Evolutionary conservation across 2,113 vertebrate genomes (phyloP), one percentile per base, ranked within the genome.

Genomic region (Malurus cyaneus): DNA sequence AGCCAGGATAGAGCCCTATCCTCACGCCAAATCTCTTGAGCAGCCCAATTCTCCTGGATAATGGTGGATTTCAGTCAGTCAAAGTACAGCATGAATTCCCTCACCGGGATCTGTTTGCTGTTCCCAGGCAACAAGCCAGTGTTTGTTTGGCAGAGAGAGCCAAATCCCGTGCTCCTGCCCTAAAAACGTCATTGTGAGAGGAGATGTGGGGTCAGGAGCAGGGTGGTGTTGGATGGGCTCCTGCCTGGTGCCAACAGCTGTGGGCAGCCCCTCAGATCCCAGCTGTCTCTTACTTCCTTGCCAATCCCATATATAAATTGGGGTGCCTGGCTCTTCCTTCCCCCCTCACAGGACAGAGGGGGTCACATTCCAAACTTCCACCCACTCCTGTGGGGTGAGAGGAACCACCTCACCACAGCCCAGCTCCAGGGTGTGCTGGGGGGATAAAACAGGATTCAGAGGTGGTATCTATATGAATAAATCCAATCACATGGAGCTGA

Each of bases 51-150:
- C 18, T 73, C 54, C 9, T 57, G 53, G 41, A 47, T 62, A 46
- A 44, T 62, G 66, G 59, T 17, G 73, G 47, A 39, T 1, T 1
- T 82, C 5, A 59, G 34, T n/a, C 93, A 41, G 16, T 26, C 60
- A 80, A 56, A 77, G 49, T 32, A 52, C 8, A 56, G 18, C 34
- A n/a, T 26, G 66, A 62, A 72, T 66, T 54, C 36, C 50, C n/a
- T 56, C 1, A 0, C 12, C 2, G 5, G 42, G 77, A 70, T 86
- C 44, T 91, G 79, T 94, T 88, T 93, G 81, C 87, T 88, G 89
- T 92, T 91, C 85, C 71, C 85, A 78, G 79, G 94, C 67, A 92
- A 82, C 71, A 70, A 18, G 42, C 17, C 78, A 83, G 60, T 26
- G 70, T 78, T 88, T 89, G 24, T 46, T 71, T 93, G 71, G 64